phyloP scores from a whole-genome alignment of 2,888 invertebrate genomes.

The Ectemnius continuus region DNA sequence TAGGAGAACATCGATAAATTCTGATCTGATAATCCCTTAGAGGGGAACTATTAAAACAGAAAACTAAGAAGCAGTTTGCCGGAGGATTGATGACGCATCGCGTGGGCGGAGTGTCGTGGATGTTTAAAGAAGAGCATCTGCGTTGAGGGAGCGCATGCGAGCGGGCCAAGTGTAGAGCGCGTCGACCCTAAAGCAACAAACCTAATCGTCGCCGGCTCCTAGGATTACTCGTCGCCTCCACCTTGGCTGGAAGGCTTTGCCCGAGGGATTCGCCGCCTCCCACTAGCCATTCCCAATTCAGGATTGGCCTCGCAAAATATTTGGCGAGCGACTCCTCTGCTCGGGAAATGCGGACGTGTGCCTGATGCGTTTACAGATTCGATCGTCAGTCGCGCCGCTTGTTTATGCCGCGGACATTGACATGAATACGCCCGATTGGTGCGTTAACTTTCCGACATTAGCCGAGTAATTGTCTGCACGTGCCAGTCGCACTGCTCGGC shows the following conservation, averaged over 20 bases:
- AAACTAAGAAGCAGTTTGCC: no score
- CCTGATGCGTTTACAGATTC: background rate
- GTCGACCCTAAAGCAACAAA: slow-evolving; percentile 20
- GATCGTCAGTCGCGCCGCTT: background rate
- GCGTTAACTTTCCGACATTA: no score
- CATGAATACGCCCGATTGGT: no score
- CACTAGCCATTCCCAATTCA: background rate
- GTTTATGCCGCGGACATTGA: no score
- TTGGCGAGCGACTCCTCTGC: background rate
- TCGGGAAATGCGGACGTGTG: background rate
- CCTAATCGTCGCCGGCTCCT: slow-evolving; percentile 4
- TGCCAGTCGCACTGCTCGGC: no score
- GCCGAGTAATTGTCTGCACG: no score
- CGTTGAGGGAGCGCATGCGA: background rate
- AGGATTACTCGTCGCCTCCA: no score
- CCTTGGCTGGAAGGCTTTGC: no score
- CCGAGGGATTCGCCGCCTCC: background rate
- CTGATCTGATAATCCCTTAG: no score
- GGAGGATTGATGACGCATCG: background rate
- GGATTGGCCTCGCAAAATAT: background rate
- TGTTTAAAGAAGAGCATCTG: slow-evolving; percentile 19
- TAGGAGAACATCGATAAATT: no score
- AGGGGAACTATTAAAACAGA: no score
- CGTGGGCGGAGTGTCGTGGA: slow-evolving; percentile 3
- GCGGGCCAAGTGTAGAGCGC: background rate